Conservation (phyloP, 2,888 invertebrate genomes). For the Taenaris catops region DNA sequence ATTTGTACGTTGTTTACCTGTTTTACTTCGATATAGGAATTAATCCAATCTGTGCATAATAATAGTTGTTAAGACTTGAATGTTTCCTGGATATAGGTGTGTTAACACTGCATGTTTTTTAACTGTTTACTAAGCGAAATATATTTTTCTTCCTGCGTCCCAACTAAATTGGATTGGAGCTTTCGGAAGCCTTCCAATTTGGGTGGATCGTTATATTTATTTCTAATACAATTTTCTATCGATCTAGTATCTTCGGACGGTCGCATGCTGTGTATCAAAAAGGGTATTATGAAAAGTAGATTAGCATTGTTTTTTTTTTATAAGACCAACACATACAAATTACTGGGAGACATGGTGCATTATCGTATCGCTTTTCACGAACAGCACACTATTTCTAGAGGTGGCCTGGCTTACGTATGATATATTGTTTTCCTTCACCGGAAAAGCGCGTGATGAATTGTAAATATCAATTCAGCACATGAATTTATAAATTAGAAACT, state of each 20-base stretch:
- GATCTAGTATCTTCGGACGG: constrained; percentile 26
- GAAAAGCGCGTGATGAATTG: too few relatives aligned
- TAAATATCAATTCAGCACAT: too few relatives aligned
- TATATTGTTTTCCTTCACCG: too few relatives aligned
- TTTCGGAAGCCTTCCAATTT: constrained; percentile 15
- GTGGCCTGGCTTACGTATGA: constrained; percentile 63
- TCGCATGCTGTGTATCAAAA: constrained; percentile 43
- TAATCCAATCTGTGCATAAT: constrained; percentile 9
- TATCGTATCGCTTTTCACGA: constrained; percentile 62
- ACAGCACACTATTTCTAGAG: constrained; percentile 47
- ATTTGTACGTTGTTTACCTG: constrained; percentile 13
- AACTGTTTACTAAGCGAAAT: constrained; percentile 20
- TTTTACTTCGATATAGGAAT: constrained; percentile 2
- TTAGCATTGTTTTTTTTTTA: constrained; percentile 40
- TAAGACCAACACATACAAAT: constrained; percentile 42
- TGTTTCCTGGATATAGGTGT: constrained; percentile 15
- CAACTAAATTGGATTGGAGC: constrained; percentile 17
- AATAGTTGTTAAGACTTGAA: too few relatives aligned
- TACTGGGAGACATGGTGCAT: constrained; percentile 80
- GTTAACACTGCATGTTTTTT: constrained; percentile 28
- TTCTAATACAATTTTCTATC: constrained; percentile 1
- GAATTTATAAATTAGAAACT: too few relatives aligned
- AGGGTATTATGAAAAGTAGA: constrained; percentile 31
- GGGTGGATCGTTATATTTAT: constrained; percentile 7
- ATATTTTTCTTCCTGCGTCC: constrained; percentile 21